Base-by-base conservation (phyloP, 2,797 vertebrate genomes). In the Gouania willdenowi region DNA sequence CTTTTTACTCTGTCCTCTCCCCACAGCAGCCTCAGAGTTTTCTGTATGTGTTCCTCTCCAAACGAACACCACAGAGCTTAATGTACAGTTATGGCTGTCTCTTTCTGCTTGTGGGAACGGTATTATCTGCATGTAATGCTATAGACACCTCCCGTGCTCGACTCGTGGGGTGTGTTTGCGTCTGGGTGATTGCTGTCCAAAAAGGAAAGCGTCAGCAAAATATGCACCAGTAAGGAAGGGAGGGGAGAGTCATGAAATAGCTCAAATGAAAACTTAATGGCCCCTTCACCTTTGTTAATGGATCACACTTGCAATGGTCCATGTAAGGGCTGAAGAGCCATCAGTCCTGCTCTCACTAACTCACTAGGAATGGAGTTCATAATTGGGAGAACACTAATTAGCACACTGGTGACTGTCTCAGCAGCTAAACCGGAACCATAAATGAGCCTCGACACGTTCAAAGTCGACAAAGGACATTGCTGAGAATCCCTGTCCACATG, bases 231-330 rank as follows among this genome's bases (percentile, higher is more conserved):
- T 74, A 3, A 13, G 52, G 36, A 67, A 75, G 49, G 66, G 50
- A 59, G 46, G 75, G 43, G 29, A 65, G 63, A 64, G 62, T 64
- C 57, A 67, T 76, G 72, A 78, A 70, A 57, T 66, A 62, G 37
- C 44, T 66, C 66, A 82, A 75, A 83, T 84, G 73, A 85, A 83
- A 87, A 78, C 72, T 53, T 82, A 83, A 86, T 84, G 75, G 69
- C 57, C 70, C 63, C 66, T 69, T 75, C 71, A 71, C 71, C 77
- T 84, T 82, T 78, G 79, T 80, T 82, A 80, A 85, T 58, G 70
- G 75, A 57, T 55, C 63, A 68, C 52, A 45, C 28, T 3, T 31
- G 45, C 50, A 43, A 45, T 51, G 27, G 37, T 12, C 38, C 7
- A 5, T 29, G 19, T 2, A 13, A 13, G 13, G 13, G 37, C 11